Conservation (phyloP, 2,888 invertebrate genomes). For the Patella depressa region DNA sequence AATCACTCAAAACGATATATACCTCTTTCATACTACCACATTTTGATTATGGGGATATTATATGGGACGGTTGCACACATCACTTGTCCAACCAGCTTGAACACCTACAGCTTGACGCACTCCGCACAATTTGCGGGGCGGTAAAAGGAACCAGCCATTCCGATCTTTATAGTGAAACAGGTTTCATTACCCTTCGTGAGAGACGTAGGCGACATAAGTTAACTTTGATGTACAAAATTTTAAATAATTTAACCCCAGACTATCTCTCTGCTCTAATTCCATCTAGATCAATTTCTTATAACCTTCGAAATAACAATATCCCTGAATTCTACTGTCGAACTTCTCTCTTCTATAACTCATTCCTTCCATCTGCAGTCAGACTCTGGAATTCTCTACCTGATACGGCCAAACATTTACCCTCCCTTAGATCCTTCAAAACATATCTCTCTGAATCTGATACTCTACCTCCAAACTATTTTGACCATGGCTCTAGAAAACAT, state of each 20-base stretch:
- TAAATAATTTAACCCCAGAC: neutral
- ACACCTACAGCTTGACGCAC: neutral
- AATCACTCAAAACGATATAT: neutral
- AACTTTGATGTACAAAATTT: neutral
- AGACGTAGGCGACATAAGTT: constrained; percentile 1
- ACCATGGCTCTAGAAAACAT: neutral
- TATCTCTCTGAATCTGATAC: neutral
- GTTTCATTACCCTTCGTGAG: neutral
- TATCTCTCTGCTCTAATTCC: neutral
- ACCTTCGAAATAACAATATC: neutral
- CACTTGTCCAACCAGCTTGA: neutral
- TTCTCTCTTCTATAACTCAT: neutral
- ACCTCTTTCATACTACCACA: neutral
- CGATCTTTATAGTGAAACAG: neutral
- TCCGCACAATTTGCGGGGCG: neutral
- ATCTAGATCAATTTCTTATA: neutral
- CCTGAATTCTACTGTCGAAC: neutral
- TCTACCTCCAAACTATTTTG: neutral
- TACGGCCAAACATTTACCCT: neutral
- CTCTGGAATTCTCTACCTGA: constrained; percentile 5
- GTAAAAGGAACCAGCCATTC: neutral
- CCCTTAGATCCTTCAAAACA: neutral
- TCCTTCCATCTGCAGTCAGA: neutral
- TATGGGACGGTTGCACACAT: neutral
- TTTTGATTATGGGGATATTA: neutral